A percentile compares a stretch with the other conserved stretches of the same genome.
These are phyloP conservation scores for Anguilla megastoma DNA, from an alignment of 2,797 vertebrate genomes.

Conservation along the genomic window DNA sequence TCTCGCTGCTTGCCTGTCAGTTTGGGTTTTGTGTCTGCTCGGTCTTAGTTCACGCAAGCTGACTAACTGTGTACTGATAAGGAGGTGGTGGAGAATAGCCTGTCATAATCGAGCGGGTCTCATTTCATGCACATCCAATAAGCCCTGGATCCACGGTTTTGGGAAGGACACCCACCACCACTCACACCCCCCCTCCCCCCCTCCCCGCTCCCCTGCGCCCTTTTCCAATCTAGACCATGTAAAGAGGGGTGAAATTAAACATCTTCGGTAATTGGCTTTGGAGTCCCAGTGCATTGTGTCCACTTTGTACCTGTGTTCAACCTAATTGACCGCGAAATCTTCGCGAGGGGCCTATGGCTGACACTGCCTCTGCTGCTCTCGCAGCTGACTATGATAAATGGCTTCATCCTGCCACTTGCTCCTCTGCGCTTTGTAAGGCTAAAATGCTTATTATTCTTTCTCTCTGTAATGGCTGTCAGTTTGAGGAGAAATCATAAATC, in stretches of 20 bases:
- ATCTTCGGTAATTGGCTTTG: slow-evolving; percentile 64
- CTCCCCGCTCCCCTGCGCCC: not conserved
- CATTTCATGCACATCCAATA: not conserved
- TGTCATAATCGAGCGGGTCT: not conserved
- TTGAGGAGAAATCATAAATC: slow-evolving; percentile 46
- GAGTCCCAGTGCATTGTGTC: slow-evolving; percentile 59
- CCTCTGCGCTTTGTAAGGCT: slow-evolving; percentile 51
- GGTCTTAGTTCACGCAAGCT: slow-evolving; percentile 22
- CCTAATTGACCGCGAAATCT: slow-evolving; percentile 73
- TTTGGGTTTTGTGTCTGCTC: slow-evolving; percentile 32
- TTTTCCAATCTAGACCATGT: slow-evolving; percentile 39
- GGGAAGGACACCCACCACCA: not conserved
- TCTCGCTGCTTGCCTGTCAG: slow-evolving; percentile 38
- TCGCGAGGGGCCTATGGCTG: slow-evolving; percentile 52
- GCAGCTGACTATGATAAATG: slow-evolving; percentile 66
- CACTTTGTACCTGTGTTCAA: slow-evolving; percentile 68
- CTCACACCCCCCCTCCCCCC: not conserved
- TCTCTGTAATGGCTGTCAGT: slow-evolving; percentile 50
- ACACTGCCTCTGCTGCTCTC: slow-evolving; percentile 57
- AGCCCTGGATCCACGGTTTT: not conserved
- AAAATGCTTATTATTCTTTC: slow-evolving; percentile 54
- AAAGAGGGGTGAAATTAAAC: slow-evolving; percentile 63
- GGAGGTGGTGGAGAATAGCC: not conserved
- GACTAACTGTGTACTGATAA: not conserved
- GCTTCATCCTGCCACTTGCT: slow-evolving; percentile 55